Evolutionary conservation across 2,113 vertebrate genomes (phyloP).

Genomic region (Pedetes capensis): DNA sequence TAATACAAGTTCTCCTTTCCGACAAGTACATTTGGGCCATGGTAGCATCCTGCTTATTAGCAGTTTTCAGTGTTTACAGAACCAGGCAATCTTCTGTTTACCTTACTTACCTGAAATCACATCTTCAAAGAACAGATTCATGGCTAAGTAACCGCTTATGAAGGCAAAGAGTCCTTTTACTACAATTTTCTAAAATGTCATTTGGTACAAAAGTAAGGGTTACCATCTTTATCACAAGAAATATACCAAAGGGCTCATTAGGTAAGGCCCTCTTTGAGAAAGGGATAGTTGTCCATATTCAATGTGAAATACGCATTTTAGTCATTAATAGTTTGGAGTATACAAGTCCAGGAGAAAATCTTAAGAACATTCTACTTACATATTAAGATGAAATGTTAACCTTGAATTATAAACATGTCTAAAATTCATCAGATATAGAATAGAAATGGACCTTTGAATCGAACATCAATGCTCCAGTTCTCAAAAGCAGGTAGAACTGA

Average conservation of each 20-base stretch:
- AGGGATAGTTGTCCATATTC: neutral
- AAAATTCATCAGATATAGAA: neutral
- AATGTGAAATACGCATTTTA: neutral
- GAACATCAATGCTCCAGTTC: neutral
- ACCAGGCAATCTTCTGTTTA: neutral
- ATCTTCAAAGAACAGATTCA: neutral
- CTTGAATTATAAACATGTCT: neutral
- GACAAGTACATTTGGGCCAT: neutral
- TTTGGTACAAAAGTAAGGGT: slow-evolving; percentile 20
- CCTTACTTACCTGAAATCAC: neutral
- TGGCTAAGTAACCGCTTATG: neutral
- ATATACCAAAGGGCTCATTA: neutral
- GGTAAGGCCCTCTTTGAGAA: neutral
- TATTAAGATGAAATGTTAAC: neutral
- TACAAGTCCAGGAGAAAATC: neutral
- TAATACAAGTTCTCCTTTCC: neutral
- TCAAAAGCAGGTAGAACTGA: neutral
- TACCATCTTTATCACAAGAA: neutral
- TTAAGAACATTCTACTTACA: neutral
- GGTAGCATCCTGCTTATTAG: neutral
- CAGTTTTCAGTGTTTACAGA: slow-evolving; percentile 8
- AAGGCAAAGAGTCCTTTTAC: neutral
- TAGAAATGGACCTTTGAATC: neutral
- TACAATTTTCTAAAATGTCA: neutral
- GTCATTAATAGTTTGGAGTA: neutral